A percentile compares a stretch with the other conserved stretches of the same genome.
These are phyloP conservation scores for Sebastes cheni DNA, from an alignment of 2,797 vertebrate genomes.

Conservation along the genomic window DNA sequence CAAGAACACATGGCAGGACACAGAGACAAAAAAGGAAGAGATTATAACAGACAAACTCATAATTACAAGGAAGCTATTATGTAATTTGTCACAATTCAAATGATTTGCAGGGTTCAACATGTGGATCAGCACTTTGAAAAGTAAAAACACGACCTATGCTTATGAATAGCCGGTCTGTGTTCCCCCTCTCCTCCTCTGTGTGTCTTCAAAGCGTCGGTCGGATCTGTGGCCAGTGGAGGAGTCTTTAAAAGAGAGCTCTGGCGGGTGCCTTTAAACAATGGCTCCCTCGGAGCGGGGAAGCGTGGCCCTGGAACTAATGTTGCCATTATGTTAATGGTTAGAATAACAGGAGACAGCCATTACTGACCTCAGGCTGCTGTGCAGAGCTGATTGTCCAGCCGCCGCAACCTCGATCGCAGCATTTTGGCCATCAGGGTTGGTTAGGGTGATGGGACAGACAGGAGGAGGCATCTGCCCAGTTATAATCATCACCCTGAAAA, in stretches of 20 bases:
- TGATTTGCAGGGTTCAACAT: constrained; percentile 45
- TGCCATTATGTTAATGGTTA: constrained; percentile 84
- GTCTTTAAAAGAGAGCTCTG: constrained; percentile 40
- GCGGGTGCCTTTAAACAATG: constrained; percentile 72
- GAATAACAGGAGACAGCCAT: constrained; percentile 80
- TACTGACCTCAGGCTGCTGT: constrained; percentile 60
- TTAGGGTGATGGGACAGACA: constrained; percentile 56
- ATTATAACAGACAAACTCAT: constrained; percentile 51
- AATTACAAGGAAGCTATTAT: constrained; percentile 67
- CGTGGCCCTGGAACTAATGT: constrained; percentile 84
- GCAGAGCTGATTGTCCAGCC: constrained; percentile 41
- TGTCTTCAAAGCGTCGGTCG: constrained; percentile 65
- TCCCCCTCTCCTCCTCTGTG: constrained; percentile 25
- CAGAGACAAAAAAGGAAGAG: constrained; percentile 27
- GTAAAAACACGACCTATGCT: constrained; percentile 55
- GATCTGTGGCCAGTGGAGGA: constrained; percentile 42
- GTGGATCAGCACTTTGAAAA: constrained; percentile 45
- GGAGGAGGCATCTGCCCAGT: constrained; percentile 65
- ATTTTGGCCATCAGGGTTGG: constrained; percentile 66
- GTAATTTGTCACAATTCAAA: constrained; percentile 68
- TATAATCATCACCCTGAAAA: constrained; percentile 42
- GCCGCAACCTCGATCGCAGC: constrained; percentile 22
- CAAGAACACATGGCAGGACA: constrained; percentile 43
- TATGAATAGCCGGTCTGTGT: constrained; percentile 69
- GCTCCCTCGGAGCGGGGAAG: constrained; percentile 71